Evolutionary conservation across 2,797 vertebrate genomes (phyloP).

Genomic region (Rhynchonycteris naso): DNA sequence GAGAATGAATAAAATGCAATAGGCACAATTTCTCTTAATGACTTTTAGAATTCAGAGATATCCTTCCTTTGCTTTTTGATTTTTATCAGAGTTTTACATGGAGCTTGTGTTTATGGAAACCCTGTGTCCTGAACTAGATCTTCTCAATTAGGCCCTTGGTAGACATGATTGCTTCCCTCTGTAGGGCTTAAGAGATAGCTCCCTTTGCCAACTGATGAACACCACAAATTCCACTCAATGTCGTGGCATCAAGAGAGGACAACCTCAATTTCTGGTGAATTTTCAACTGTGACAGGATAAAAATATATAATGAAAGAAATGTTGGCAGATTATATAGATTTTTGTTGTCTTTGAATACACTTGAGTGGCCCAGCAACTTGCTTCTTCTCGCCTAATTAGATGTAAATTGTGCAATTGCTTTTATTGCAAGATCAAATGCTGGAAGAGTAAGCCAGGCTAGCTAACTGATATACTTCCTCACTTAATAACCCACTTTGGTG

Average conservation of each 20-base stretch:
- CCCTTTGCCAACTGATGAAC: not conserved
- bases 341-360: not conserved
- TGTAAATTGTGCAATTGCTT: not conserved
- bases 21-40: not conserved
- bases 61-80: not conserved
- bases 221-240: not conserved
- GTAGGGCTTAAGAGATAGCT: not conserved
- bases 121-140: not conserved
- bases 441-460: not conserved
- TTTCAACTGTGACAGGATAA: not conserved
- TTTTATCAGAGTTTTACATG: not conserved
- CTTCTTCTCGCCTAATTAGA: not conserved
- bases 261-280: not conserved
- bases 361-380: not conserved
- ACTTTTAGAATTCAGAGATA: not conserved
- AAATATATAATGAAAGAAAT: not conserved
- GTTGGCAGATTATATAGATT: not conserved
- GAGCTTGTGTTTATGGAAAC: not conserved
- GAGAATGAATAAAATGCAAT: not conserved
- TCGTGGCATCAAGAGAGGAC: not conserved
- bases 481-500: not conserved
- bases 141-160: not conserved
- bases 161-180: not conserved
- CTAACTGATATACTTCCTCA: not conserved
- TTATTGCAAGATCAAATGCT: not conserved